Conservation (phyloP, 2,113 vertebrate species). For the Sardina pilchardus region DNA sequence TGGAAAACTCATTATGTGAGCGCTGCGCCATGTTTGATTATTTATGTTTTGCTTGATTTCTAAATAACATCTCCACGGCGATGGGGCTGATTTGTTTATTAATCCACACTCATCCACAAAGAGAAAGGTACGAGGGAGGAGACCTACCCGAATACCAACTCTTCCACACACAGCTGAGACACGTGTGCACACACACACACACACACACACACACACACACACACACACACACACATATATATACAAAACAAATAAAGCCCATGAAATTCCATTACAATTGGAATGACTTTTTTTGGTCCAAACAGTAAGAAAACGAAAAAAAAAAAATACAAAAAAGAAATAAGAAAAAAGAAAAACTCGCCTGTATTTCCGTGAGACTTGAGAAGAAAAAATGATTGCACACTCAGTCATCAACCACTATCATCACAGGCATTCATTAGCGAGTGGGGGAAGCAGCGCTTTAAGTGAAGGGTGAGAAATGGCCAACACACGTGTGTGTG, state of each 20-base stretch:
- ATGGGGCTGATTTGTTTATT: conserved; percentile 36
- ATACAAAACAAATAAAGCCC: background rate
- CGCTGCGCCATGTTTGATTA: conserved; percentile 30
- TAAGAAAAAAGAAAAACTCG: background rate
- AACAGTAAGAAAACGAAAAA: conserved; percentile 33
- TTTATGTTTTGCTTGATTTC: conserved; percentile 18
- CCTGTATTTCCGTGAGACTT: conserved; percentile 11
- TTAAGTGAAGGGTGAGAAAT: conserved; percentile 32
- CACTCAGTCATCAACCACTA: conserved; percentile 22
- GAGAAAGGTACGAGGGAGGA: conserved; percentile 24
- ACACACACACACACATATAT: background rate
- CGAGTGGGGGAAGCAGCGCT: conserved; percentile 14
- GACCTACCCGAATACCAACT: background rate
- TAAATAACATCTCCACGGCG: conserved; percentile 22
- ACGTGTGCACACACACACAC: background rate
- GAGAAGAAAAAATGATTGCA: conserved; percentile 23
- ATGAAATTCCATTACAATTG: conserved; percentile 12
- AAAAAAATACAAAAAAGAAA: conserved; percentile 26
- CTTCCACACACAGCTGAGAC: background rate
- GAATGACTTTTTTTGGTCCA: conserved; percentile 21
- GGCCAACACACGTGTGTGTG: conserved; percentile 30
- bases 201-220: background rate
- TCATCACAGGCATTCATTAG: conserved; percentile 37
- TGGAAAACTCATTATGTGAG: conserved; percentile 34
- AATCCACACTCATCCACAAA: conserved; percentile 23